These are phyloP conservation scores for Zaprionus capensis DNA, from an alignment of 1,140 invertebrate species.

Conservation along the genomic window DNA sequence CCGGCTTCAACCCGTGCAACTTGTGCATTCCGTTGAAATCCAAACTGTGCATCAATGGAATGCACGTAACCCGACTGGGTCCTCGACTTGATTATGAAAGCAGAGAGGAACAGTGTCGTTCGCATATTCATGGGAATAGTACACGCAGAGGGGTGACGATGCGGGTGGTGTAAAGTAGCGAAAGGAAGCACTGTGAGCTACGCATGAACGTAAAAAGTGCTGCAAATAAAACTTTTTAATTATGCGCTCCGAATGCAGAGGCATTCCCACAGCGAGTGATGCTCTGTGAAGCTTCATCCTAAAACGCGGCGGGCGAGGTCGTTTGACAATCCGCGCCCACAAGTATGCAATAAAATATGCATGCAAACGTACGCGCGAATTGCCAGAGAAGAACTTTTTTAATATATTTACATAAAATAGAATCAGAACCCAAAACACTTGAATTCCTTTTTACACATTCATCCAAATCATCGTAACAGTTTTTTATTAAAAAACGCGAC, in stretches of 20 bases:
- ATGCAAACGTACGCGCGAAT: conserved; percentile 51
- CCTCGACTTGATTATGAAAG: conserved; percentile 1
- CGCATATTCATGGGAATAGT: conserved; percentile 8
- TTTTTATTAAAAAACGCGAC: neutral
- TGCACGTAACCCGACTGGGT: conserved; percentile 11
- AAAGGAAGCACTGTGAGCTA: conserved; percentile 4
- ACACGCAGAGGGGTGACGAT: neutral
- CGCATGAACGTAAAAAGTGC: conserved; percentile 41
- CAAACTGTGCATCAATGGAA: conserved; percentile 28
- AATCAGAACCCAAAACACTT: conserved; percentile 34
- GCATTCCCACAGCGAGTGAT: conserved; percentile 36
- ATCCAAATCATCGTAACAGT: conserved; percentile 17
- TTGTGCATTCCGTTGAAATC: neutral
- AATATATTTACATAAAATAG: conserved; percentile 45
- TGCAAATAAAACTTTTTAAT: conserved; percentile 55
- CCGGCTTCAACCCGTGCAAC: neutral
- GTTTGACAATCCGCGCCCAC: conserved; percentile 31
- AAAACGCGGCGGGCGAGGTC: conserved; percentile 4
- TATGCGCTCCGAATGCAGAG: conserved; percentile 53
- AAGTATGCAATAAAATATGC: conserved; percentile 75
- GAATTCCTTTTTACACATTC: conserved; percentile 31
- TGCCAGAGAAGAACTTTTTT: conserved; percentile 25
- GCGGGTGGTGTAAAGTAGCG: neutral
- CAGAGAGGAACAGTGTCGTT: conserved; percentile 12
- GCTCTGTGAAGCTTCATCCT: conserved; percentile 4